Evolutionary conservation across 2,888 invertebrate genomes (phyloP), one percentile per base, ranked within the genome.

Genomic region (Chrysolina americana): DNA sequence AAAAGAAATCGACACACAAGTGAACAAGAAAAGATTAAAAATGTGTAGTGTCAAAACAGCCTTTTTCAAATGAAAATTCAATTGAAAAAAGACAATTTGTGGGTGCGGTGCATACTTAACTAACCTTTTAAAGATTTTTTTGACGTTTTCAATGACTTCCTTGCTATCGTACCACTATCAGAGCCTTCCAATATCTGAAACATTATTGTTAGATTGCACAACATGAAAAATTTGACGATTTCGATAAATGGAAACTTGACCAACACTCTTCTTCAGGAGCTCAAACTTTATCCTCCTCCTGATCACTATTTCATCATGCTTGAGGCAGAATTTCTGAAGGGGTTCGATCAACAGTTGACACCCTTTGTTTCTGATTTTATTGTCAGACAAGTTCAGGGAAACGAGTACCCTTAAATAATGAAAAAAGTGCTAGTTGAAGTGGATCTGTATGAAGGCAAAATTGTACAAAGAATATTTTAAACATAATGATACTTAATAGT

Each of bases 221-320:
- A 13, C 11, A 19, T 53, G 13, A 11, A 59, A 23, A 59, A 59
- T 19, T 50, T 50, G 19, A 50, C 36, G 13, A n/a, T 15, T 23
- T 28, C 15, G 9, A 23, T n/a, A 47, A 15, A 9, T 36, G 0
- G 8, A 0, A 59, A n/a, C 15, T 36, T 1, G 2, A 15, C 66
- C 41, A 47, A 75, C 74, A 23, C 70, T 65, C 65, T 72, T 70
- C 70, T 53, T 74, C 0, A 65, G 74, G 21, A 75, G 68, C 10
- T 76, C 72, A 44, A 80, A 71, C 47, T 74, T 69, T 36, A 81
- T 74, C 47, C 47, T 73, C 47, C 81, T 75, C 41, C 84, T 81
- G 11, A 81, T 73, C 15, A 85, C 78, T 68, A 87, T 81, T 81
- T 89, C 89, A 1, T 85, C 81, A 13, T 84, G 83, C 5, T 78